These are phyloP conservation scores for Synergus umbraculus DNA, from an alignment of 2,888 invertebrate genomes.

Conservation along the genomic window DNA sequence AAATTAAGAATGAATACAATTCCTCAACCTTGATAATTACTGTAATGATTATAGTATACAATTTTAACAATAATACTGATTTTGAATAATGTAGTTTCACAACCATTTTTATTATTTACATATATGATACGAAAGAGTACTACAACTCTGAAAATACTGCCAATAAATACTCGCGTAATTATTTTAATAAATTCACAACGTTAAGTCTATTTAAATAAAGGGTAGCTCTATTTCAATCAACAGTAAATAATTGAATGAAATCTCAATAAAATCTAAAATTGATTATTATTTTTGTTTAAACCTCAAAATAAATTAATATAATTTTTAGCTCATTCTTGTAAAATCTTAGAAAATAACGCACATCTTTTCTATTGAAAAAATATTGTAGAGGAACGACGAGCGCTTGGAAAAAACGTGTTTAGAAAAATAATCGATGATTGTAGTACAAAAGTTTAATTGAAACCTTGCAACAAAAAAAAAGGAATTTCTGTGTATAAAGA, in stretches of 20 bases:
- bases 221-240: neutral
- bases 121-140: neutral
- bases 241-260: no score
- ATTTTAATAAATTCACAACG: neutral
- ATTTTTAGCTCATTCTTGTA: constrained; percentile 7
- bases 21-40: neutral
- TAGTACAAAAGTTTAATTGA: constrained; percentile 35
- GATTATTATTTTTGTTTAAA: no score
- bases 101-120: neutral
- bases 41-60: neutral
- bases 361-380: constrained; percentile 25
- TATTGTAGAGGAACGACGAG: constrained; percentile 13
- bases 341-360: constrained; percentile 30
- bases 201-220: neutral
- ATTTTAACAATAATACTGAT: neutral
- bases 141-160: neutral
- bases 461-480: neutral
- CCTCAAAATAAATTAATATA: neutral
- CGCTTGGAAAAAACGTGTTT: constrained; percentile 31
- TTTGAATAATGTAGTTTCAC: neutral
- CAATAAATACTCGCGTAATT: neutral
- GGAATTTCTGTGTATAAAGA: neutral
- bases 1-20: neutral
- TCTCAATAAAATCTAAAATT: no score
- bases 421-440: constrained; percentile 15